A percentile compares a stretch with the other conserved stretches of the same genome.
Conservation (phyloP, 2,888 invertebrate genomes). For the Frankliniella fusca region DNA sequence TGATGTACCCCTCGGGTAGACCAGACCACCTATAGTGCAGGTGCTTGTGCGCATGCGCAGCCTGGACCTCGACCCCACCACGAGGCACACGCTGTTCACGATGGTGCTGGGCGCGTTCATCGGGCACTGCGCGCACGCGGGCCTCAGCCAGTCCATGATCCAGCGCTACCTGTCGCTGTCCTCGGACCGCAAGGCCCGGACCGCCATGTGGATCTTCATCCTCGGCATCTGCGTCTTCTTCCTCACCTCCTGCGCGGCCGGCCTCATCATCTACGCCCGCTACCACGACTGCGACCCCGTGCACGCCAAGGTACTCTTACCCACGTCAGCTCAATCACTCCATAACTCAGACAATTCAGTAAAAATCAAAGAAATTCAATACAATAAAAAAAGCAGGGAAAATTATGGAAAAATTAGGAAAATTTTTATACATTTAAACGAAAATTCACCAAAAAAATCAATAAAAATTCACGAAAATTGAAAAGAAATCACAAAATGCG, state of each 20-base stretch:
- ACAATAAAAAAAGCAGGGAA: too few relatives aligned
- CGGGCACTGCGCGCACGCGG: conserved; percentile 12
- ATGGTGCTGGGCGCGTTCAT: conserved; percentile 56
- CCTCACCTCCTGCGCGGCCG: conserved; percentile 55
- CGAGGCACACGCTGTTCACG: conserved; percentile 55
- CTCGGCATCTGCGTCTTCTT: conserved; percentile 56
- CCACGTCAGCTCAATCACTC: too few relatives aligned
- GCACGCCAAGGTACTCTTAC: conserved; percentile 48
- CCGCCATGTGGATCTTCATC: conserved; percentile 45
- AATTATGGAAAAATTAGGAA: too few relatives aligned
- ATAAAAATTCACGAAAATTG: too few relatives aligned
- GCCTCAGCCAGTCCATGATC: not conserved
- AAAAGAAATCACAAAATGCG: too few relatives aligned
- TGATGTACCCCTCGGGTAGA: too few relatives aligned
- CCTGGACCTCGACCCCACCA: conserved; percentile 57
- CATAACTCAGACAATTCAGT: too few relatives aligned
- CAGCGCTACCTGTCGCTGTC: conserved; percentile 5
- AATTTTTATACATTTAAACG: too few relatives aligned
- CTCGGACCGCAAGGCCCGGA: conserved; percentile 39
- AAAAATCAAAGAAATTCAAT: too few relatives aligned
- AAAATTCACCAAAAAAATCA: too few relatives aligned
- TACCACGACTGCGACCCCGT: conserved; percentile 64
- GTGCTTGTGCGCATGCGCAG: conserved; percentile 46
- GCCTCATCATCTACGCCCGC: conserved; percentile 59
- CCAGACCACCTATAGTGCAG: too few relatives aligned